Conservation (phyloP, 23 tunicate species). For the Clavelina lepadiformis region DNA sequence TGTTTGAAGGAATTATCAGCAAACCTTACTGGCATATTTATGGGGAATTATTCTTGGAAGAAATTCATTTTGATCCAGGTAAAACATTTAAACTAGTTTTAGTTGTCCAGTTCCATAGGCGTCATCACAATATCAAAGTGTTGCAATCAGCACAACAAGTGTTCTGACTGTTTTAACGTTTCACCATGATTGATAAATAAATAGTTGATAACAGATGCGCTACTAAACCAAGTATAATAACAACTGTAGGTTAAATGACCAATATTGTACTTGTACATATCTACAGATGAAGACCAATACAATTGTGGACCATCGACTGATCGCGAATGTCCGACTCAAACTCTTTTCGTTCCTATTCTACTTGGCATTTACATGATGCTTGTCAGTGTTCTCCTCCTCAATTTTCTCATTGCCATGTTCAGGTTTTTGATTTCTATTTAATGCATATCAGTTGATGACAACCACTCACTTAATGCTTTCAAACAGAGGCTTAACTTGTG, state of each 20-base stretch:
- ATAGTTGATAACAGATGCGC: background rate
- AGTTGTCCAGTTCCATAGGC: too few species aligned
- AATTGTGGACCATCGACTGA: too few species aligned
- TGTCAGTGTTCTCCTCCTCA: conserved; percentile 78
- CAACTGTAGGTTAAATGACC: background rate
- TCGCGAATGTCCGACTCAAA: conserved; percentile 54
- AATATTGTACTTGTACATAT: conserved; percentile 4
- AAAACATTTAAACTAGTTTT: too few species aligned
- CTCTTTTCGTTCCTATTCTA: conserved; percentile 49
- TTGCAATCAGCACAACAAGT: too few species aligned
- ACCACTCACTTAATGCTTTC: too few species aligned
- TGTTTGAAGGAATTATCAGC: conserved; percentile 25
- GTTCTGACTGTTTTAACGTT: too few species aligned
- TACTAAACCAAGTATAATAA: background rate
- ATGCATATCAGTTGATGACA: too few species aligned
- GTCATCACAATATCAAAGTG: too few species aligned
- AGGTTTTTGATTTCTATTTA: conserved; percentile 26
- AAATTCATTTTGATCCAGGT: conserved; percentile 58
- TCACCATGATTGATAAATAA: too few species aligned
- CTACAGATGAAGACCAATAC: conserved; percentile 41
- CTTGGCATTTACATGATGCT: conserved; percentile 63
- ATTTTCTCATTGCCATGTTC: conserved; percentile 90
- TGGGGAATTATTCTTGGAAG: conserved; percentile 71
- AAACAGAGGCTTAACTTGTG: too few species aligned
- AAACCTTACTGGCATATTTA: conserved; percentile 70